These are phyloP conservation scores for Bibio marci DNA, from an alignment of 2,888 invertebrate genomes.

Conservation along the genomic window DNA sequence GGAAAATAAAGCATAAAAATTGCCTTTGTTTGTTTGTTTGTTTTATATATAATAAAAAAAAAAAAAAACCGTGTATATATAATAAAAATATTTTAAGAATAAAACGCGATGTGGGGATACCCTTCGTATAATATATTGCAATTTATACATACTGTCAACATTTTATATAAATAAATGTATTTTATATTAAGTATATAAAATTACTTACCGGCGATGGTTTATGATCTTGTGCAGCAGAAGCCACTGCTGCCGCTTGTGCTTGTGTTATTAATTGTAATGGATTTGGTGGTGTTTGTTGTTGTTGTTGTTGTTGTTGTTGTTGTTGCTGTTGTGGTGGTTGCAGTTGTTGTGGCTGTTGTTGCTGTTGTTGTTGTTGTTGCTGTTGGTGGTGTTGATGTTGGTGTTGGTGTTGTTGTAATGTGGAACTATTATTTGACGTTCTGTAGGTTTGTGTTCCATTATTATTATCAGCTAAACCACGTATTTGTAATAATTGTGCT, in stretches of 20 bases:
- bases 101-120: too few relatives aligned
- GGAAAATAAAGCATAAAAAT: conserved; percentile 8
- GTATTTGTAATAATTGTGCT: conserved; percentile 72
- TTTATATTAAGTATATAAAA: conserved; percentile 10
- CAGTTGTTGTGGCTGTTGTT: conserved; percentile 8
- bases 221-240: conserved; percentile 19
- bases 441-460: conserved; percentile 19
- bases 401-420: too few relatives aligned
- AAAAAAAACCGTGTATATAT: background rate
- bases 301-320: too few relatives aligned
- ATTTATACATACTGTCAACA: too few relatives aligned
- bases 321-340: too few relatives aligned
- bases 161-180: too few relatives aligned
- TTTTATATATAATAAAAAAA: background rate
- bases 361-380: conserved; percentile 10
- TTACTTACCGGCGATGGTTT: conserved; percentile 31
- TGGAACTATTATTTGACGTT: background rate
- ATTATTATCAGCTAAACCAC: conserved; percentile 64
- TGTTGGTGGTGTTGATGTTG: conserved; percentile 10
- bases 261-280: conserved; percentile 13
- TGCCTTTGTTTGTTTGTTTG: conserved; percentile 2
- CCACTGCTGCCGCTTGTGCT: conserved; percentile 19
- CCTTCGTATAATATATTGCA: too few relatives aligned
- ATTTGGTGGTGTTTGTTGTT: background rate
- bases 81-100: too few relatives aligned